These are phyloP conservation scores for Urocolius indicus DNA, from an alignment of 2,113 vertebrate genomes.

Conservation along the genomic window DNA sequence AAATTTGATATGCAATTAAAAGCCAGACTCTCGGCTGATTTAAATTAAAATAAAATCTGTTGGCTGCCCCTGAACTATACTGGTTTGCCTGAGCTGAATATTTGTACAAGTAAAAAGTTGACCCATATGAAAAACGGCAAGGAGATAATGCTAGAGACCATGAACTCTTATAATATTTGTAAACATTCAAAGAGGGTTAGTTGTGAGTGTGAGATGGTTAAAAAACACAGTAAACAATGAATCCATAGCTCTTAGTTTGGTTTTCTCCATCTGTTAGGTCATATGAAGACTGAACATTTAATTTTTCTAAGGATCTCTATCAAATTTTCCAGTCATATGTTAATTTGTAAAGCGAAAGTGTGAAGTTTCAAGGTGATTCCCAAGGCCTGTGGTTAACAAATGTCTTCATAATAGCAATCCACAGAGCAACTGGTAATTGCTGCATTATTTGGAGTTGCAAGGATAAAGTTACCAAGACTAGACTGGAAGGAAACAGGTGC, in stretches of 20 bases:
- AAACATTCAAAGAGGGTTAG: not conserved
- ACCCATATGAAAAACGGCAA: not conserved
- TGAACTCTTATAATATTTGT: not conserved
- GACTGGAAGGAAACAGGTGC: not conserved
- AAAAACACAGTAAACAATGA: not conserved
- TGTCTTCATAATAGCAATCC: not conserved
- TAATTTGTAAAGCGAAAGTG: not conserved
- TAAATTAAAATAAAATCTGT: not conserved
- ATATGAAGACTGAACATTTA: not conserved
- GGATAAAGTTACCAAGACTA: not conserved
- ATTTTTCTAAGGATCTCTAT: not conserved
- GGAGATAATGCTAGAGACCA: not conserved
- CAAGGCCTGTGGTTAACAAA: not conserved
- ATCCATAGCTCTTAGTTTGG: not conserved
- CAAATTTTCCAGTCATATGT: not conserved
- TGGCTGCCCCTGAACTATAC: not conserved
- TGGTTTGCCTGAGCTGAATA: not conserved
- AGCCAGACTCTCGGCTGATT: not conserved
- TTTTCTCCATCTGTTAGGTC: not conserved
- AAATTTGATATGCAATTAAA: not conserved
- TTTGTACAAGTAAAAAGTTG: not conserved
- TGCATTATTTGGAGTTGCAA: not conserved
- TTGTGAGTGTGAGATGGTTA: not conserved
- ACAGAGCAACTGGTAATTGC: not conserved
- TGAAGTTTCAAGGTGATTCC: not conserved